These are phyloP conservation scores for Araneus ventricosus DNA, from an alignment of 1,140 invertebrate genomes.

Conservation along the genomic window DNA sequence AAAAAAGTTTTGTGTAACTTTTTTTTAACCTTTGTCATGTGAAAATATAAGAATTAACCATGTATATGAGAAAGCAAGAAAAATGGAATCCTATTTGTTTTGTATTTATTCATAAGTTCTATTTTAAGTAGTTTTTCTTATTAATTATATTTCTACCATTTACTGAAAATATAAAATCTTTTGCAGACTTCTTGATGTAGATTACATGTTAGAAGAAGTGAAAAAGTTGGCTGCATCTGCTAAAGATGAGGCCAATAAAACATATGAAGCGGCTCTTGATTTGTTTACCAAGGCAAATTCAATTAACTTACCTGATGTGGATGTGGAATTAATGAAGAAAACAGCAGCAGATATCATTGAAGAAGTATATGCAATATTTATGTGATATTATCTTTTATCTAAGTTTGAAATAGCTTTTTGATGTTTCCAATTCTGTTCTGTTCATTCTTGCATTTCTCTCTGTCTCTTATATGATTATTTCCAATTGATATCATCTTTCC, in stretches of 20 bases:
- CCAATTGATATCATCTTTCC: too few relatives aligned
- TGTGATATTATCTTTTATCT: too few relatives aligned
- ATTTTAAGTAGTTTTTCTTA: too few relatives aligned
- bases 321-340: constrained; percentile 85
- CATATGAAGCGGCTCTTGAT: constrained; percentile 89
- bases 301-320: constrained; percentile 85
- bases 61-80: too few relatives aligned
- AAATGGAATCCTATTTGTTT: too few relatives aligned
- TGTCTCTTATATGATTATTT: background rate
- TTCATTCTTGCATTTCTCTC: background rate
- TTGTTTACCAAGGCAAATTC: constrained; percentile 88
- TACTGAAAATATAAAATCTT: background rate
- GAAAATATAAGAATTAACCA: too few relatives aligned
- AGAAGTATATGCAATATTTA: constrained; percentile 77
- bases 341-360: constrained; percentile 82
- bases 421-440: background rate
- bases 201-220: constrained; percentile 51
- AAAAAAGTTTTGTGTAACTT: too few relatives aligned
- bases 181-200: constrained; percentile 42
- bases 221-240: constrained; percentile 85
- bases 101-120: too few relatives aligned
- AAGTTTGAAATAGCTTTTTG: background rate
- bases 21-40: too few relatives aligned
- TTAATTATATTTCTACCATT: too few relatives aligned
- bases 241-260: constrained; percentile 85